These are phyloP conservation scores for Anguilla pacifica DNA, from an alignment of 2,797 vertebrate genomes.

Conservation along the genomic window DNA sequence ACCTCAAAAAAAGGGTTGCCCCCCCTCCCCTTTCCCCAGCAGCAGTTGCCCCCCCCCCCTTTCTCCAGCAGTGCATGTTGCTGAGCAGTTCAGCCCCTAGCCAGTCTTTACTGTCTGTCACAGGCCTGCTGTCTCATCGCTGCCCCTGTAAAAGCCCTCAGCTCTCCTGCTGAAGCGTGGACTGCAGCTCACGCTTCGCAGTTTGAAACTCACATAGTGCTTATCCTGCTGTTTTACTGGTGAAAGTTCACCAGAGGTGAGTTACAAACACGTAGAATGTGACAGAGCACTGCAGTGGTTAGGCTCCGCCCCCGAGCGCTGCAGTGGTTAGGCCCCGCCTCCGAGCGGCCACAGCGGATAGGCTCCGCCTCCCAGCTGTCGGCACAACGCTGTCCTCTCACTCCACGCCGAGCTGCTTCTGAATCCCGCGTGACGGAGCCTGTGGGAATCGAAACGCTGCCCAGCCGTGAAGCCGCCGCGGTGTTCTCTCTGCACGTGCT, in stretches of 20 bases:
- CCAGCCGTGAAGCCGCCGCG: background rate
- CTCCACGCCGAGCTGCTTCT: background rate
- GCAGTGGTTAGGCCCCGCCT: no score
- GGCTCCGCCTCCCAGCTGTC: background rate
- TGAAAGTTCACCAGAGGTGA: background rate
- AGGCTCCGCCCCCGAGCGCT: no score
- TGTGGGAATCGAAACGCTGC: background rate
- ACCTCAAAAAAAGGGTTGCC: constrained; percentile 48
- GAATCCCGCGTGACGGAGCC: background rate
- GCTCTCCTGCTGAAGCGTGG: background rate
- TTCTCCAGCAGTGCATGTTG: constrained; percentile 59
- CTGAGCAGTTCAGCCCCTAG: constrained; percentile 53
- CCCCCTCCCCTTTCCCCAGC: no score
- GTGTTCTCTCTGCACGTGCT: background rate
- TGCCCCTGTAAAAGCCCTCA: background rate
- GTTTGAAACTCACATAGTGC: constrained; percentile 33
- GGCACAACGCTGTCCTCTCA: background rate
- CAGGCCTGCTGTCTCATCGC: background rate
- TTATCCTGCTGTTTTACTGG: constrained; percentile 29
- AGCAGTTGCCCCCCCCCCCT: no score
- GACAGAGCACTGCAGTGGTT: background rate
- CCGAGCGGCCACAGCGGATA: no score
- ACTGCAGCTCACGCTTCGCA: background rate
- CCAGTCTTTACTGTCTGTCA: background rate
- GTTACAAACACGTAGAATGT: background rate